Evolutionary conservation across 2,113 vertebrate species (phyloP).

Genomic region (Pampusana beccarii): DNA sequence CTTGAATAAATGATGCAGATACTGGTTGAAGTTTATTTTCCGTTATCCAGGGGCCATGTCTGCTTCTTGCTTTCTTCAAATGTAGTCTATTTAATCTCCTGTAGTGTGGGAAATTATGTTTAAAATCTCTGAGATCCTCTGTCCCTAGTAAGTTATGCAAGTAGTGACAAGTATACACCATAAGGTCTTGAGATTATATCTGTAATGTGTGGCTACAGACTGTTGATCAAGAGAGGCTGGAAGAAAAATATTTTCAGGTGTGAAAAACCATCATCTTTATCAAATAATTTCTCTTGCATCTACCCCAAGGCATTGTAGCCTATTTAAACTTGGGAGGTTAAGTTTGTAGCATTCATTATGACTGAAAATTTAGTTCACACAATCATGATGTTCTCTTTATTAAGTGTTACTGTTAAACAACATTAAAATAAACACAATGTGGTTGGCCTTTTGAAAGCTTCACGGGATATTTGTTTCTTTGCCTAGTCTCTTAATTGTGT

Average conservation of each 20-base stretch:
- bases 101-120: conserved; percentile 85
- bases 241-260: conserved; percentile 94
- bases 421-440: conserved; percentile 72
- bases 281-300: conserved; percentile 85
- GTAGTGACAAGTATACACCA: conserved; percentile 92
- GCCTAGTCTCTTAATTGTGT: conserved; percentile 70
- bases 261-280: conserved; percentile 95
- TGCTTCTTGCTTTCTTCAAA: conserved; percentile 77
- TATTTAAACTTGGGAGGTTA: conserved; percentile 91
- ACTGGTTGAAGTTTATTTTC: conserved; percentile 75
- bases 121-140: conserved; percentile 78
- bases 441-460: conserved; percentile 71
- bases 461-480: conserved; percentile 55
- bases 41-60: conserved; percentile 64
- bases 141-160: conserved; percentile 85
- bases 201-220: conserved; percentile 92
- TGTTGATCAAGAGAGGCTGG: conserved; percentile 88
- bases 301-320: conserved; percentile 82
- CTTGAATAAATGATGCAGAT: conserved; percentile 59
- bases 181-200: conserved; percentile 90
- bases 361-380: conserved; percentile 81
- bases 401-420: conserved; percentile 76
- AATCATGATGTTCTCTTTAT: conserved; percentile 79
- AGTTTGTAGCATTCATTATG: conserved; percentile 88
- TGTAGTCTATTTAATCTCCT: conserved; percentile 84